Base-by-base conservation (phyloP, 2,797 vertebrate genomes). In the Steatocranus sp. region DNA sequence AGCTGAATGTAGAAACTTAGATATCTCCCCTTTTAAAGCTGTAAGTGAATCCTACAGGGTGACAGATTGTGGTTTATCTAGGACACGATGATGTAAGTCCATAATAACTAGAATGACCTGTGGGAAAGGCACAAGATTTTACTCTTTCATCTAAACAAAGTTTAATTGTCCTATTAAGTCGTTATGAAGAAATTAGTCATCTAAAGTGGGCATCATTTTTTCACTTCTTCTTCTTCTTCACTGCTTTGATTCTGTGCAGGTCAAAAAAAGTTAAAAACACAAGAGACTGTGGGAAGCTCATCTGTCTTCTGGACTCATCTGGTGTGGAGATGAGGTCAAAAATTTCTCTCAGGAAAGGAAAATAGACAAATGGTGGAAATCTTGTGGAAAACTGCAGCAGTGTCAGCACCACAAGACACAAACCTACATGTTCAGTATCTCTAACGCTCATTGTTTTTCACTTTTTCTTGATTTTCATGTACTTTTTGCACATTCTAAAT, bases 251-350 rank as follows among this genome's bases (percentile, higher is more conserved):
- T 87, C 14, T 50, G 78, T 54, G 18, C 43, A 77, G 73, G 80
- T 86, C 75, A 86, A 50, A 0, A 27, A 48, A 15, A 25, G 87
- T 53, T 89, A 79, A 43, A 8, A 82, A 61, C 36, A 49, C 66
- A 76, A 66, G 76, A 36, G 80, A 85, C 82, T 94, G 84, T 94
- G 94, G 94, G 93, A 96, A 94, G 78, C 25, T 77, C 32, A 63
- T 51, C 51, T 5, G 54, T 73, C 70, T 76, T 79, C 50, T 46
- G 63, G 32, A 75, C 58, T 46, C 30, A 76, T 87, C 78, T 50
- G 82, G 54, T 81, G 43, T 70, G 36, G 53, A 46, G 79, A 80
- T 12, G 3, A 87, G 86, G 83, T 88, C 82, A 83, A 73, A 85
- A 32, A 75, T 87, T 93, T 91, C 88, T 90, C 92, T 92, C 76